Evolutionary conservation across 2,113 vertebrate species (phyloP).

Genomic region (Mesembrinibis cayennensis): DNA sequence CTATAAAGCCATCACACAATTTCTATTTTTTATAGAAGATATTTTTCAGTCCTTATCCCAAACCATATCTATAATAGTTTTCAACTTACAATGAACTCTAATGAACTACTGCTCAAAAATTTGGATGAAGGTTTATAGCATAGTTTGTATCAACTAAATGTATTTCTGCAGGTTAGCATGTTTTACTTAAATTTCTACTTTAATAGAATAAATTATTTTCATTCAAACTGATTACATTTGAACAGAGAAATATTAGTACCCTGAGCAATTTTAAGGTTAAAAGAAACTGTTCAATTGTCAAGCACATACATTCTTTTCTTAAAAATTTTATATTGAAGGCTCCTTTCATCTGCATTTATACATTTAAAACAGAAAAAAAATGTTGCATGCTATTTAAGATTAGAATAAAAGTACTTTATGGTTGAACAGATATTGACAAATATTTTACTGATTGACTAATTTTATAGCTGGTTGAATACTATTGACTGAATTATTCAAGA

Average conservation of each 20-base stretch:
- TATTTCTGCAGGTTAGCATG: not conserved
- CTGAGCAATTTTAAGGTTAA: not conserved
- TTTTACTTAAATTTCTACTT: not conserved
- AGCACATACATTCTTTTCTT: not conserved
- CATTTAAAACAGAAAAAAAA: not conserved
- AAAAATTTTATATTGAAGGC: not conserved
- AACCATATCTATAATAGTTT: not conserved
- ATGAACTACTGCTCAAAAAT: not conserved
- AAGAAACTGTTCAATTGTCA: not conserved
- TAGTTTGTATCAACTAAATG: not conserved
- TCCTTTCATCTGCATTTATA: not conserved
- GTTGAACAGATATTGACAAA: not conserved
- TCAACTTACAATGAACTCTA: not conserved
- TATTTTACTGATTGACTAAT: not conserved
- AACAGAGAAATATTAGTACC: not conserved
- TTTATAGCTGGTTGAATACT: not conserved
- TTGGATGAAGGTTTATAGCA: not conserved
- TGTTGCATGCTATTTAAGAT: not conserved
- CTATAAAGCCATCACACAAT: not conserved
- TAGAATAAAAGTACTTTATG: not conserved
- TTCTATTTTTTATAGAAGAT: not conserved
- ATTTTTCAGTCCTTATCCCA: not conserved
- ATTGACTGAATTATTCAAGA: not conserved
- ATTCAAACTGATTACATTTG: not conserved
- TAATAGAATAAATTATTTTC: not conserved